Base-by-base conservation (phyloP, 2,113 vertebrate species). In the Pseudorectes ferrugineus region DNA sequence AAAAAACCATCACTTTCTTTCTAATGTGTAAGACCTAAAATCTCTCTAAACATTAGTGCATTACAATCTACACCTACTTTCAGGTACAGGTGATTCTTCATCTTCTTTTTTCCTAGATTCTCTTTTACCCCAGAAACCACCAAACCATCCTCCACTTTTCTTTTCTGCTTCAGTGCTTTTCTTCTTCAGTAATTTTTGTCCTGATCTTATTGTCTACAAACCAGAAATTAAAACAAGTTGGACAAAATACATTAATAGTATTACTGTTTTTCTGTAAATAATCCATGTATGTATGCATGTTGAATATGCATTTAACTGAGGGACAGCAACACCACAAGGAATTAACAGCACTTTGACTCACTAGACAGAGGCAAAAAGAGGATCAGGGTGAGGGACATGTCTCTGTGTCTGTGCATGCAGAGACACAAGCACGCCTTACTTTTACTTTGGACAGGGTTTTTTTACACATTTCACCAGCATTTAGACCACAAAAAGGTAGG, bases 131-230 rank as follows among this genome's bases (percentile, higher is more conserved):
- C 99, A 99, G 38, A 99, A 97, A 42, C 98, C 93, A 95, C 98
- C 94, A 92, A 99, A 99, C 98, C 99, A 99, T 43, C 99, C 98
- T 92, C 98, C 98, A 38, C 97, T 83, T 85, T 98, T 98, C 87
- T 98, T 98, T 93, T 99, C 99, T 55, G 91, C 98, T 40, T 97
- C 98, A 12, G 92, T 9, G 2, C 93, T 92, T 84, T 99, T 99
- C 97, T 99, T 99, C 33, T 92, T 98, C 77, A 98, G 61, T 12
- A 99, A 85, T 90, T 99, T 99, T 92, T 99, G 99, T 19, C 99
- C 99, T 9, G 99, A 99, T 38, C 98, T 96, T 95, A 99, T 97
- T 49, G 99, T 98, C 99, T 99, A 95, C 57, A 91, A 96, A 78
- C 14, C 40, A 84, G 63, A 85, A 33, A 74, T 78, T 14, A 55